phyloP scores from a whole-genome alignment of 2,113 vertebrate genomes.

The Oryctolagus cuniculus region DNA sequence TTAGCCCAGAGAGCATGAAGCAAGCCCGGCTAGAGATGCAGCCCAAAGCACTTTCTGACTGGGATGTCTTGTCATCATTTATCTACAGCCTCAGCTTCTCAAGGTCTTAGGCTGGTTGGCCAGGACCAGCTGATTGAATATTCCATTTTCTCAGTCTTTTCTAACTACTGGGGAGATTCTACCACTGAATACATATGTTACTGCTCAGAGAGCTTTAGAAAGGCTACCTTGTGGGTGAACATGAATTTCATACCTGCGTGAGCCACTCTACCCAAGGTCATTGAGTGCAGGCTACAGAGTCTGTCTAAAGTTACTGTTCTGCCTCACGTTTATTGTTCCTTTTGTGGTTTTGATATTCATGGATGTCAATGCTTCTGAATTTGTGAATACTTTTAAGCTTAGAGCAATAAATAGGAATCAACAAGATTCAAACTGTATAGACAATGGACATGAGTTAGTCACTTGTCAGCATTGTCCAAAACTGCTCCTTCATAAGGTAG shows the following conservation, averaged over 20 bases:
- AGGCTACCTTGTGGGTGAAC: background rate
- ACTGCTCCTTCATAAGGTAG: background rate
- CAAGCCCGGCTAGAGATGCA: background rate
- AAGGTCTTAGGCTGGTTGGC: background rate
- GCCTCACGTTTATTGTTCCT: background rate
- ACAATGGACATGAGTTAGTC: background rate
- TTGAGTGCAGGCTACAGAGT: no score
- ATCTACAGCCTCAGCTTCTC: background rate
- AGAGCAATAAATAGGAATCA: background rate
- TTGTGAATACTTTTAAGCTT: background rate
- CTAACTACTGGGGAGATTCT: background rate
- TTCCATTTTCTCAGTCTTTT: constrained; percentile 2
- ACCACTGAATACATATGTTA: background rate
- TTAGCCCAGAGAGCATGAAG: constrained; percentile 21
- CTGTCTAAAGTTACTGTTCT: background rate
- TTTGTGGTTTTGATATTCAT: background rate
- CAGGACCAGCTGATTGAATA: background rate
- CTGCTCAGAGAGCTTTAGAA: background rate
- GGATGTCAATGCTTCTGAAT: background rate
- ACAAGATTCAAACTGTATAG: background rate
- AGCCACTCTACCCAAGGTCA: background rate
- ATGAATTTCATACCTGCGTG: background rate
- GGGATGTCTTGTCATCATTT: background rate
- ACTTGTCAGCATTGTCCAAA: background rate
- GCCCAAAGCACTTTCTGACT: background rate